A percentile compares a stretch with the other conserved stretches of the same genome.
phyloP scores from a whole-genome alignment of 2,888 invertebrate species.

The Creontiades dilutus region DNA sequence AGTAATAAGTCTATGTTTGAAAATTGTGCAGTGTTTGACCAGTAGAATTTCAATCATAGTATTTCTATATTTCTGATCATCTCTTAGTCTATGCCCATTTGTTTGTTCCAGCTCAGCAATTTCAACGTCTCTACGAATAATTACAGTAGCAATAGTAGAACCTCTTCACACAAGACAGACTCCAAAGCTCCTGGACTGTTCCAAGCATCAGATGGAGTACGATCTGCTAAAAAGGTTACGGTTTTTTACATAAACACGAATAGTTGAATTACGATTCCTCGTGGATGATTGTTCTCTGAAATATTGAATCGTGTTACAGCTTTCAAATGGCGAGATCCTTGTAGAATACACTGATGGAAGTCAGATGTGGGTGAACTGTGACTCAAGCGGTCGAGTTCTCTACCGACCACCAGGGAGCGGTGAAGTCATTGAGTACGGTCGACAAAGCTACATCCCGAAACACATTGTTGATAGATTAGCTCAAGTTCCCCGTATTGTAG shows the following conservation, averaged over 20 bases:
- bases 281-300: no score
- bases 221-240: conserved; percentile 77
- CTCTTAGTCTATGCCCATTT: not conserved
- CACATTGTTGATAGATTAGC: conserved; percentile 70
- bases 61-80: no score
- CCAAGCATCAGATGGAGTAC: conserved; percentile 75
- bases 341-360: conserved; percentile 72
- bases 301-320: conserved; percentile 59
- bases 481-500: conserved; percentile 71
- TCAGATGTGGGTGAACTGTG: conserved; percentile 73
- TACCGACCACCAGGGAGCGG: conserved; percentile 65
- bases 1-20: no score
- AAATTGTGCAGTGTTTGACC: no score
- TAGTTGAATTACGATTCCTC: no score
- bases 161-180: conserved; percentile 18
- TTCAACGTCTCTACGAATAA: conserved; percentile 74
- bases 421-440: conserved; percentile 64
- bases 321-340: conserved; percentile 71
- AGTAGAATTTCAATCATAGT: no score
- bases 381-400: conserved; percentile 70
- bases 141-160: conserved; percentile 56
- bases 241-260: no score
- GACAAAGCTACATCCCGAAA: conserved; percentile 66
- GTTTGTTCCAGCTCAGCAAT: conserved; percentile 77
- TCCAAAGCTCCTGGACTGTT: not conserved